These are phyloP conservation scores for Lobophora halterata DNA, from an alignment of 2,888 invertebrate genomes.

Conservation along the genomic window DNA sequence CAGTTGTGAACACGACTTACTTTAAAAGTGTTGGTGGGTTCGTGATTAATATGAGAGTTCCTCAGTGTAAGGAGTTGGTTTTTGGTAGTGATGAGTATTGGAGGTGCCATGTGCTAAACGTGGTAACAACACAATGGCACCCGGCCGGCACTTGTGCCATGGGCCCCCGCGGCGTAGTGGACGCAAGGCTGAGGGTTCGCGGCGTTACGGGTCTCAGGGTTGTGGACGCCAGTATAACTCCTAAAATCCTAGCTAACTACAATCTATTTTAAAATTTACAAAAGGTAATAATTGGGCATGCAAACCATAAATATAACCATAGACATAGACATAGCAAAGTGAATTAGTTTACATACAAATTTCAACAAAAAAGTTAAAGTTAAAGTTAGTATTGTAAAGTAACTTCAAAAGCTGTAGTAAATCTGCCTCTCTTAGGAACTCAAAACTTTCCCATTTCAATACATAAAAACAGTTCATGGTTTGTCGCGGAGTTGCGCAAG, in stretches of 20 bases:
- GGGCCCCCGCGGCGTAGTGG: constrained; percentile 47
- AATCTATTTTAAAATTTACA: no score
- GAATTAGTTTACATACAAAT: no score
- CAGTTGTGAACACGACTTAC: constrained; percentile 37
- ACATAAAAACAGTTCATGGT: constrained; percentile 24
- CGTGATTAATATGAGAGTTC: constrained; percentile 28
- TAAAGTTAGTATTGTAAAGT: no score
- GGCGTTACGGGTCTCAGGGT: constrained; percentile 80
- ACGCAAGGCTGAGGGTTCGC: constrained; percentile 57
- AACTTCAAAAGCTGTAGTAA: no score
- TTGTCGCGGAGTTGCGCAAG: constrained; percentile 23
- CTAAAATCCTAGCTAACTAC: no score
- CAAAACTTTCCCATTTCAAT: constrained; percentile 25
- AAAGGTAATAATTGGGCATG: no score
- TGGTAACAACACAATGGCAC: constrained; percentile 82
- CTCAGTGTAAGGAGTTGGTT: constrained; percentile 32
- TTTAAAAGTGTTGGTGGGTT: constrained; percentile 35
- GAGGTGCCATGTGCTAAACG: constrained; percentile 39
- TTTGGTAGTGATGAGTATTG: constrained; percentile 41
- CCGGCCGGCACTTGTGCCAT: constrained; percentile 47
- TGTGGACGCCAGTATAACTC: constrained; percentile 84
- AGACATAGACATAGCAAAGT: no score
- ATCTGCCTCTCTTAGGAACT: no score
- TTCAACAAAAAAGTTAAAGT: no score
- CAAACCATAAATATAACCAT: no score